Conservation (phyloP, 2,113 vertebrate species). For the Lepus europaeus region DNA sequence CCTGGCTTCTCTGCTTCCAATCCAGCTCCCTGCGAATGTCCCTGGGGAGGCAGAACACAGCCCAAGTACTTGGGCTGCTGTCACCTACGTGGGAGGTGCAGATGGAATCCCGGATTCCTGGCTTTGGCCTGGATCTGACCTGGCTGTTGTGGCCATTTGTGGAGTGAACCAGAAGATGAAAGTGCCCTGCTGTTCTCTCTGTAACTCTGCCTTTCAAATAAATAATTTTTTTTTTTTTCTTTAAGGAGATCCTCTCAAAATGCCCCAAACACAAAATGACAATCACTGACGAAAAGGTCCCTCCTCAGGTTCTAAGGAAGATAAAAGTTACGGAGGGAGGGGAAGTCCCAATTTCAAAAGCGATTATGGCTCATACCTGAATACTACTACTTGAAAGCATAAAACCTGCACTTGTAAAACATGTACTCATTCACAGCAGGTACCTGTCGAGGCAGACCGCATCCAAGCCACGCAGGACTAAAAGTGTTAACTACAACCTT, state of each 20-base stretch:
- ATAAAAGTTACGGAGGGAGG: not conserved
- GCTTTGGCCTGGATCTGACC: too few species aligned
- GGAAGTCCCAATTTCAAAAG: not conserved
- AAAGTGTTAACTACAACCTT: not conserved
- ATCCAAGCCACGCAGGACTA: not conserved
- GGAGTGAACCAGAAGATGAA: too few species aligned
- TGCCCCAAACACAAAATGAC: not conserved
- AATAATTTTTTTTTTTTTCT: too few species aligned
- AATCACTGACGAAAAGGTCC: not conserved
- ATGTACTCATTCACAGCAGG: not conserved
- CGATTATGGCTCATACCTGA: not conserved
- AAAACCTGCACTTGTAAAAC: slow-evolving; percentile 22
- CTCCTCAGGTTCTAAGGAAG: not conserved
- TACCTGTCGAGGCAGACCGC: not conserved
- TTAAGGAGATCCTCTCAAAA: slow-evolving; percentile 26
- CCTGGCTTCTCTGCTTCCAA: too few species aligned
- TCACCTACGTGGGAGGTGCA: too few species aligned
- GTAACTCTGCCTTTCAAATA: too few species aligned
- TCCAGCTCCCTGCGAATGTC: too few species aligned
- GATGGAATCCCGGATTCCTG: too few species aligned
- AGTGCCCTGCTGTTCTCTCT: too few species aligned
- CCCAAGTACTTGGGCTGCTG: too few species aligned
- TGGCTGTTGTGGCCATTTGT: too few species aligned
- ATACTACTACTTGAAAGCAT: not conserved
- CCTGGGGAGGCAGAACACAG: too few species aligned